Conservation (phyloP, 2,888 invertebrate species). For the Nasonia oneida region DNA sequence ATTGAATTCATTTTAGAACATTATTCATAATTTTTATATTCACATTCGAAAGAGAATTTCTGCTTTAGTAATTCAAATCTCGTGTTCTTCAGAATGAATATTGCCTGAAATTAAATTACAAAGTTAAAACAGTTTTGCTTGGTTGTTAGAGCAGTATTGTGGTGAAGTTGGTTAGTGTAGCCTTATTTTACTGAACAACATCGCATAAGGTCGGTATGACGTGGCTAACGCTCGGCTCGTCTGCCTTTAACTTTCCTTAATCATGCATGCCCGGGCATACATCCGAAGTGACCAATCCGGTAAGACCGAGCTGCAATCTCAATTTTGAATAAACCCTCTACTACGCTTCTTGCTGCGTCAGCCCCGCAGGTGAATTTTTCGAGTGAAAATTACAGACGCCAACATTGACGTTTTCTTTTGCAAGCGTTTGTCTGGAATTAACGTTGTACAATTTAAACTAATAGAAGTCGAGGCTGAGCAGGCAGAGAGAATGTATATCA, state of each 20-base stretch:
- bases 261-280: slow-evolving; percentile 21
- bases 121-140: slow-evolving; percentile 22
- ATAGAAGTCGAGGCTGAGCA: neutral
- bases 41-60: neutral
- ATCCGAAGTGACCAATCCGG: slow-evolving; percentile 29
- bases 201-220: slow-evolving; percentile 1
- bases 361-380: neutral
- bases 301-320: slow-evolving; percentile 10
- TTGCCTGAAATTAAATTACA: slow-evolving; percentile 13
- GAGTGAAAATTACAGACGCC: neutral
- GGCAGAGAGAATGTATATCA: slow-evolving; percentile 48
- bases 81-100: neutral
- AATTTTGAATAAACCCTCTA: neutral
- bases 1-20: too few species aligned
- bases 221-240: neutral
- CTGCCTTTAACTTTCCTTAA: slow-evolving; percentile 44
- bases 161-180: slow-evolving; percentile 5
- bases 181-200: neutral
- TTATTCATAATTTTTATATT: neutral
- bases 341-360: neutral
- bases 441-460: neutral
- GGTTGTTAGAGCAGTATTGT: slow-evolving; percentile 4
- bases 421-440: neutral
- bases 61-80: too few species aligned
- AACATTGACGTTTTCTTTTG: neutral